These are phyloP conservation scores for Dioctria rufipes DNA, from an alignment of 2,888 invertebrate genomes.

Conservation along the genomic window DNA sequence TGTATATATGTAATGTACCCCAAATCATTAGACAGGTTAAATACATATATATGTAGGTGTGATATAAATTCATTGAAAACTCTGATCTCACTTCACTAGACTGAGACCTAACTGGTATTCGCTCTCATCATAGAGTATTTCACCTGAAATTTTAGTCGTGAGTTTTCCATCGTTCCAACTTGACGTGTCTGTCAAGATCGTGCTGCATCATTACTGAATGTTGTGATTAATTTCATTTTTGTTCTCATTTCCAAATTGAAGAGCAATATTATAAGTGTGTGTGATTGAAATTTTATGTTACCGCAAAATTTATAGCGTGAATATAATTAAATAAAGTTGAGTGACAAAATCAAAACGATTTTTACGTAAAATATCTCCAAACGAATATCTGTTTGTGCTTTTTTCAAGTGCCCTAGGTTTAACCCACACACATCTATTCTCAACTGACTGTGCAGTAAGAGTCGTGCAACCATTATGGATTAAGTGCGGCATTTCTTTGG, in stretches of 20 bases:
- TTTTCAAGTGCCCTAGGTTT: constrained; percentile 33
- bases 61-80: constrained; percentile 11
- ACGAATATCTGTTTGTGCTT: constrained; percentile 15
- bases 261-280: constrained; percentile 12
- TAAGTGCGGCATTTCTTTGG: constrained; percentile 48
- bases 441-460: constrained; percentile 14
- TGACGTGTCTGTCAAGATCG: constrained; percentile 32
- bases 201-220: background rate
- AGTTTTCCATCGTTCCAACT: constrained; percentile 53
- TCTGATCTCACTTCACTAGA: too few species aligned
- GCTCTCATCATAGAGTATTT: constrained; percentile 5
- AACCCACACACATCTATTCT: constrained; percentile 20
- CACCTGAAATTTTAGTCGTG: constrained; percentile 54
- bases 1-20: too few species aligned
- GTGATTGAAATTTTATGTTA: background rate
- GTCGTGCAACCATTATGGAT: constrained; percentile 48
- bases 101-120: background rate
- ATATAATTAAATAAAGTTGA: background rate
- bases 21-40: too few species aligned
- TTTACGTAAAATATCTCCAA: background rate
- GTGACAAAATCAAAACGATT: constrained; percentile 7
- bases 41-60: background rate
- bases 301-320: background rate
- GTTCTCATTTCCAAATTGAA: constrained; percentile 23
- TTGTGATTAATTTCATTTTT: constrained; percentile 21